A percentile compares a stretch with the other conserved stretches of the same genome.
These are phyloP conservation scores for Drosophila rufa DNA, from an alignment of 1,140 invertebrate species.

Conservation along the genomic window DNA sequence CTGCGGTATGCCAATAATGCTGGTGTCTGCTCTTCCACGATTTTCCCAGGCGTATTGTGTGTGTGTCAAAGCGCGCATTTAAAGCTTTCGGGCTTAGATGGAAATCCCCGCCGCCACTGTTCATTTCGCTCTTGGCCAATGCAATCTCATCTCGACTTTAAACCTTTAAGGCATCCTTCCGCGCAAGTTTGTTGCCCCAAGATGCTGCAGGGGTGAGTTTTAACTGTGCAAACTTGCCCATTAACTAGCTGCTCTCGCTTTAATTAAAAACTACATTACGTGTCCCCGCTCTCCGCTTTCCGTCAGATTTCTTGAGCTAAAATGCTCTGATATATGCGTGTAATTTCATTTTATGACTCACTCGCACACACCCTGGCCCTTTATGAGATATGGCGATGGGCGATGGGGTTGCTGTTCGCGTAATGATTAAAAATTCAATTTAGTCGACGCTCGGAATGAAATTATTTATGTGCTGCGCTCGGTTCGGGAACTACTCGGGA, in stretches of 20 bases:
- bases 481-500: neutral
- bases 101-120: constrained; percentile 69
- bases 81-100: constrained; percentile 66
- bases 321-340: constrained; percentile 59
- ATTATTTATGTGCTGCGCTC: constrained; percentile 59
- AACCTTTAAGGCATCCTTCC: constrained; percentile 17
- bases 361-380: constrained; percentile 10
- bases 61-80: constrained; percentile 59
- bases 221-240: constrained; percentile 56
- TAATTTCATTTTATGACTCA: constrained; percentile 73
- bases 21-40: constrained; percentile 35
- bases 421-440: constrained; percentile 79
- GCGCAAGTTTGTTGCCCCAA: constrained; percentile 52
- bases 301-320: constrained; percentile 56
- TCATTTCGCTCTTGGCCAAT: constrained; percentile 55
- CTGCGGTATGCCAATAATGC: constrained; percentile 59
- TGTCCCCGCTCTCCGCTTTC: constrained; percentile 28
- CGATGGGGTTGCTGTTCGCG: constrained; percentile 28
- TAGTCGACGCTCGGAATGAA: constrained; percentile 48
- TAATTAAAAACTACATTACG: constrained; percentile 76
- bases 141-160: constrained; percentile 50
- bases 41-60: neutral
- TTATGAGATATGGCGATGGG: constrained; percentile 14
- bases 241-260: constrained; percentile 66
- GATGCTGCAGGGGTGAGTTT: constrained; percentile 42